Conservation (phyloP, 2,113 vertebrate genomes). For the Sylvietta virens region DNA sequence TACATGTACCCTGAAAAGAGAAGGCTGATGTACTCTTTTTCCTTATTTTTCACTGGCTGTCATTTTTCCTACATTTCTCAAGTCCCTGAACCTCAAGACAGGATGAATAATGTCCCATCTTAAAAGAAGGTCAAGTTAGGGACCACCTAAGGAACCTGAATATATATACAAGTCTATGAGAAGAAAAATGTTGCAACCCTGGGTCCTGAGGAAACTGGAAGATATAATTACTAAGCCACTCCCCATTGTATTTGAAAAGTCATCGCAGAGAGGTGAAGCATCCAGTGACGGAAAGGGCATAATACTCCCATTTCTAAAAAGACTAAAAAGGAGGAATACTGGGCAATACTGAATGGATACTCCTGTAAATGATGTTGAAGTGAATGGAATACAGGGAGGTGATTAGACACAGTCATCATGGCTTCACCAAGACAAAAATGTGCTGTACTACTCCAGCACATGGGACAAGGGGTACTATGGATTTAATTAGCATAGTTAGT, state of each 20-base stretch:
- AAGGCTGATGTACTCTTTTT: background rate
- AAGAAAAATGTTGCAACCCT: background rate
- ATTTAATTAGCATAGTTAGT: too few species aligned
- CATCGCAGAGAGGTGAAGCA: background rate
- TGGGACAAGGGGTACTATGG: too few species aligned
- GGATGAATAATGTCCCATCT: background rate
- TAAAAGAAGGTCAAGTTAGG: background rate
- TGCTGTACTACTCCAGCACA: background rate
- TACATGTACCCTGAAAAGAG: background rate
- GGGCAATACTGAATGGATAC: background rate
- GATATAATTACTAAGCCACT: background rate
- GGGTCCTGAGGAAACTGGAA: background rate
- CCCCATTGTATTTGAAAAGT: background rate
- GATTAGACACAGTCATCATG: background rate
- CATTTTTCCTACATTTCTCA: background rate
- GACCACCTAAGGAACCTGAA: background rate
- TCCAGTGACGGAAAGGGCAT: background rate
- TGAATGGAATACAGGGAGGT: background rate
- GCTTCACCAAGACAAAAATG: background rate
- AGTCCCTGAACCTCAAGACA: background rate
- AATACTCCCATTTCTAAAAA: background rate
- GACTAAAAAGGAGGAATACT: background rate
- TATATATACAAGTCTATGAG: background rate
- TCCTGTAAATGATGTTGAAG: background rate
- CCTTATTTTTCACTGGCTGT: background rate